A percentile compares a stretch with the other conserved stretches of the same genome.
Conservation (phyloP, 2,888 invertebrate species). For the Rhorus exstirpatorius region DNA sequence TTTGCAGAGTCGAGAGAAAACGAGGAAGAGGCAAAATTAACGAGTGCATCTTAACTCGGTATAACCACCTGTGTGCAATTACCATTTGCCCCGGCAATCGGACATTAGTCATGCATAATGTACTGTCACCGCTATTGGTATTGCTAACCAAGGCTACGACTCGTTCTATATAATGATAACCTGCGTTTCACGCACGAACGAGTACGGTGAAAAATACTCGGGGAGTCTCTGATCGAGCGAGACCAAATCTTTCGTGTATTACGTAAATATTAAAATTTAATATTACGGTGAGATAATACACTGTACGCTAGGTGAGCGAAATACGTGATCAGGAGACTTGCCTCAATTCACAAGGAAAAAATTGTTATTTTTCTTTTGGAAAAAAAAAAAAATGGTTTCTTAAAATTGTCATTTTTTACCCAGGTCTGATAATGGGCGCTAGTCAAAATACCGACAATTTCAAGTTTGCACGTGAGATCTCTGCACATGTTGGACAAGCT, state of each 20-base stretch:
- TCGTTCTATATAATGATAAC: slow-evolving; percentile 77
- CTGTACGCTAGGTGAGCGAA: background rate
- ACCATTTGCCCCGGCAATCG: slow-evolving; percentile 41
- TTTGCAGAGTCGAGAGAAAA: background rate
- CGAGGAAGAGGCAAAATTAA: background rate
- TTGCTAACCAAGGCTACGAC: slow-evolving; percentile 47
- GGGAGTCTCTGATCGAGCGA: slow-evolving; percentile 74
- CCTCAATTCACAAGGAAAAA: background rate
- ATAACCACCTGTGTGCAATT: background rate
- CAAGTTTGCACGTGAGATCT: too few species aligned
- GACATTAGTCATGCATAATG: background rate
- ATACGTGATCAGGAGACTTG: background rate
- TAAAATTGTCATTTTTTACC: too few species aligned
- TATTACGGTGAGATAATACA: slow-evolving; percentile 57
- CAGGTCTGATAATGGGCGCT: too few species aligned
- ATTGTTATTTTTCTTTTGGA: background rate
- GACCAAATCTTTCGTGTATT: slow-evolving; percentile 64
- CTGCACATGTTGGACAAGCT: too few species aligned
- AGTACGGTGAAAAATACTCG: slow-evolving; percentile 77
- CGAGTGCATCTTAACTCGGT: slow-evolving; percentile 31
- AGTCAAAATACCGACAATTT: too few species aligned
- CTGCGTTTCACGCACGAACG: slow-evolving; percentile 83
- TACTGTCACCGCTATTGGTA: slow-evolving; percentile 36
- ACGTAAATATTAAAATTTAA: slow-evolving; percentile 39
- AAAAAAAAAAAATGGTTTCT: too few species aligned